A percentile compares a stretch with the other conserved stretches of the same genome.
Evolutionary conservation across 2,797 vertebrate genomes (phyloP).

Genomic region (Carcharodon carcharias): DNA sequence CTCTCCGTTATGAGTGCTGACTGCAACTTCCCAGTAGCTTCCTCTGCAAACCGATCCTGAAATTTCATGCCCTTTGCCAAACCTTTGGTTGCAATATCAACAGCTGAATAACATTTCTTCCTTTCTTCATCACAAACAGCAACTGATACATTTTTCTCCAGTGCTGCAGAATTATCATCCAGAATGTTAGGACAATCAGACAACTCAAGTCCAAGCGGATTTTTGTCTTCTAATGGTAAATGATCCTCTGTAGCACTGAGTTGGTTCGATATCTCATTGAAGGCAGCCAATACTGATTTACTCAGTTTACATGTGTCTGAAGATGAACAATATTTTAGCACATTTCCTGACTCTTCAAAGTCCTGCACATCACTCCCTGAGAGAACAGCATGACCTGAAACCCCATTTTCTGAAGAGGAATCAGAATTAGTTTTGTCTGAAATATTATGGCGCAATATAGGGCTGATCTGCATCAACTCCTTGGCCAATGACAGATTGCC

Average conservation of each 20-base stretch:
- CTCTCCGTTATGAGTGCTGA: not conserved
- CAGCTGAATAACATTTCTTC: not conserved
- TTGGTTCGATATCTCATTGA: not conserved
- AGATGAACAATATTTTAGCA: constrained; percentile 18
- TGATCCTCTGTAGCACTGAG: not conserved
- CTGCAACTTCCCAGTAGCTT: not conserved
- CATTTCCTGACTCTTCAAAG: constrained; percentile 9
- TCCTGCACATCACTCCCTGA: constrained; percentile 16
- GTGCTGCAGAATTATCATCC: not conserved
- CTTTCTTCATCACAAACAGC: not conserved
- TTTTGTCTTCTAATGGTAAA: not conserved
- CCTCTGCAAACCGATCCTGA: not conserved
- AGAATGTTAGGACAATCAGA: not conserved
- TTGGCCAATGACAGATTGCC: not conserved
- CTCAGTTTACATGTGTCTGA: not conserved
- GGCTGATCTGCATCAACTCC: constrained; percentile 7
- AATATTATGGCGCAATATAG: constrained; percentile 19
- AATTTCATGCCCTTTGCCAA: not conserved
- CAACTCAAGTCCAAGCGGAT: not conserved
- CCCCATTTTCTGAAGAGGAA: not conserved
- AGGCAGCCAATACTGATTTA: not conserved
- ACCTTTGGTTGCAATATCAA: not conserved
- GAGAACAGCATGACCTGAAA: not conserved
- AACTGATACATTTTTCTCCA: not conserved
- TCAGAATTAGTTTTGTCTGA: not conserved